Evolutionary conservation across 1,140 invertebrate species (phyloP), one percentile per base, ranked within the genome.

Genomic region (Triops cancriformis): DNA sequence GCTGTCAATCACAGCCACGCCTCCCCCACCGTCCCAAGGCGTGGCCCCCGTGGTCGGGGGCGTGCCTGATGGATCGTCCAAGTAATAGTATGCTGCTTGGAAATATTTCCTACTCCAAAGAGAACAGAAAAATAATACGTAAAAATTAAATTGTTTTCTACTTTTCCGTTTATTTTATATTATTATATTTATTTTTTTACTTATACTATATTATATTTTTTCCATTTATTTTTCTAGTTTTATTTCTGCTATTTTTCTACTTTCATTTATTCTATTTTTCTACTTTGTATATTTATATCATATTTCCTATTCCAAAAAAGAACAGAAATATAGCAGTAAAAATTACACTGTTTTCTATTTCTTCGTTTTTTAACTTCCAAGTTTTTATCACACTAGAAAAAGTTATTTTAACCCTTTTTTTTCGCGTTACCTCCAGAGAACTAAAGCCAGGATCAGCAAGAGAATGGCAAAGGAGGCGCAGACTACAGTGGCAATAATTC

Each of bases 81-180:
- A 84, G 82, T 93, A 94, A 83, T 93, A 93, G 83, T 94, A 94
- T n/a, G 91, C 89, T 43, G 91, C 92, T 84, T 92, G 73, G 26
- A 75, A 79, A 76, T 73, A 79, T 73, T 76, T 74, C 72, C 45
- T 28, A 23, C 18, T 64, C 14, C 51, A 18, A 14, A 10, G 18
- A 64, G 51, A 64, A 64, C 3, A 23, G 1, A 64, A 18, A 23
- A 64, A 6, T 6, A 64, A 64, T 23, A 23, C 10, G 23, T n/a
- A n/a, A n/a, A 64, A 64, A 64, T 23, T 64, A 64, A 64, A 64
- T 18, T 12, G 1, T 64, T 64, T 6, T 72, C 72, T 72, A 27
- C 26, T 72, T 27, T 72, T n/a, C n/a, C n/a, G n/a, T n/a, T n/a
- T n/a, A n/a, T n/a, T n/a, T n/a, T n/a, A n/a, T n/a, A n/a, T n/a